phyloP scores from a whole-genome alignment of 2,797 vertebrate genomes.

The Cryptoprocta ferox region DNA sequence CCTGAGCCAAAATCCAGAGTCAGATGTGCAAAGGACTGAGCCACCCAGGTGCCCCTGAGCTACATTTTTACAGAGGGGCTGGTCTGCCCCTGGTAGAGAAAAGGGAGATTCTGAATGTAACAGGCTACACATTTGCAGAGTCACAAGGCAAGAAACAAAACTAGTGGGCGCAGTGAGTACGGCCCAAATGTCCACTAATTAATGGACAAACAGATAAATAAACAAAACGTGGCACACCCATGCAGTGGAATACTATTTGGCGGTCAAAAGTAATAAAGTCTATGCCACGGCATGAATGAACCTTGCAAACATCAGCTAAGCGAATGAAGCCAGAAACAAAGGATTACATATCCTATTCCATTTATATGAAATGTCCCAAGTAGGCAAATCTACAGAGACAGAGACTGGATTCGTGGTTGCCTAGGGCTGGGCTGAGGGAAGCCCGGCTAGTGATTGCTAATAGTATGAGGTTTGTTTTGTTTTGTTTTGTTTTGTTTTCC shows the following conservation, averaged over 20 bases:
- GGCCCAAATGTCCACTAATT: too few relatives aligned
- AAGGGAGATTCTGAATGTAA: background rate
- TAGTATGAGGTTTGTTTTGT: background rate
- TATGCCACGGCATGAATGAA: accelerated
- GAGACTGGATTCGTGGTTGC: background rate
- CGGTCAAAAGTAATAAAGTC: too few relatives aligned
- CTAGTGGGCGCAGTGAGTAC: accelerated
- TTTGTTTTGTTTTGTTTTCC: background rate
- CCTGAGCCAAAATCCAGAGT: too few relatives aligned
- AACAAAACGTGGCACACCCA: accelerated
- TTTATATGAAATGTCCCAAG: background rate
- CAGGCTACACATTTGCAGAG: too few relatives aligned
- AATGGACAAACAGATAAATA: too few relatives aligned
- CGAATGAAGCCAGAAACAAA: background rate
- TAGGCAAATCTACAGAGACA: background rate
- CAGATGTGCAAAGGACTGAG: too few relatives aligned
- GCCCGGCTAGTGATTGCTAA: accelerated
- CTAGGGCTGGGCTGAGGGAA: background rate
- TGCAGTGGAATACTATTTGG: accelerated
- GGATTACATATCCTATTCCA: accelerated
- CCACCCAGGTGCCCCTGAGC: background rate
- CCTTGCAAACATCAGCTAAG: background rate
- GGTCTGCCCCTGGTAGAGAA: background rate
- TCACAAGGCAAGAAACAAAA: background rate
- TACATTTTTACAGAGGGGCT: background rate